Evolutionary conservation across 1,140 invertebrate species (phyloP).

Genomic region (Rhagoletis zephyria): DNA sequence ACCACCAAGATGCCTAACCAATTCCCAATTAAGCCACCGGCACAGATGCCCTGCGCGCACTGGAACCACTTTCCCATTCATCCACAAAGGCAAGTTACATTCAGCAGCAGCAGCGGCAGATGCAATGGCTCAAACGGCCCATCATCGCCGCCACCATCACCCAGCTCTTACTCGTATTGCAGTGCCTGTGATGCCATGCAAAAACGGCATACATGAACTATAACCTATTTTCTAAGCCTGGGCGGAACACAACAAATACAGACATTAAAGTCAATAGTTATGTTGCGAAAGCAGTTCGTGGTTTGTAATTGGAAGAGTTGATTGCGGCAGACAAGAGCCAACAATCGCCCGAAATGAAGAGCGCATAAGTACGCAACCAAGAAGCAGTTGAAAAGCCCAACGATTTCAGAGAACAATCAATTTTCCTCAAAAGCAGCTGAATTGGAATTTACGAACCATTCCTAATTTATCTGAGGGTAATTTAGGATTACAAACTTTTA

Average conservation of each 20-base stretch:
- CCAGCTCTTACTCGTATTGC: slow-evolving; percentile 51
- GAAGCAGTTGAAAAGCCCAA: no score
- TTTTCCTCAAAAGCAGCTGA: no score
- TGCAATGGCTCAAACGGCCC: not conserved
- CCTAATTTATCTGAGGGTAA: no score
- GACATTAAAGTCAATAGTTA: not conserved
- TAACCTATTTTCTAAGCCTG: not conserved
- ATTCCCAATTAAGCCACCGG: slow-evolving; percentile 69
- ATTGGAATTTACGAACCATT: no score
- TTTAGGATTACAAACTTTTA: no score
- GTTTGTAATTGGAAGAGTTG: no score
- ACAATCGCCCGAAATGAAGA: no score
- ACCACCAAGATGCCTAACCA: slow-evolving; percentile 61
- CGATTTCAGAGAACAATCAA: no score
- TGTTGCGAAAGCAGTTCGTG: not conserved
- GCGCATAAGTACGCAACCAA: no score
- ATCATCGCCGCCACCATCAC: slow-evolving; percentile 52
- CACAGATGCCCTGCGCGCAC: slow-evolving; percentile 71
- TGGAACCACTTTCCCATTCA: slow-evolving; percentile 71
- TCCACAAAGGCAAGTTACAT: slow-evolving; percentile 57
- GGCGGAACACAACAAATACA: no score
- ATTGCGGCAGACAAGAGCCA: no score
- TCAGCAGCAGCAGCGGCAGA: not conserved
- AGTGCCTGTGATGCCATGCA: slow-evolving; percentile 45
- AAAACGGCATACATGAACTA: not conserved